Evolutionary conservation across 2,797 vertebrate species (phyloP).

Genomic region (Sus cebifrons): DNA sequence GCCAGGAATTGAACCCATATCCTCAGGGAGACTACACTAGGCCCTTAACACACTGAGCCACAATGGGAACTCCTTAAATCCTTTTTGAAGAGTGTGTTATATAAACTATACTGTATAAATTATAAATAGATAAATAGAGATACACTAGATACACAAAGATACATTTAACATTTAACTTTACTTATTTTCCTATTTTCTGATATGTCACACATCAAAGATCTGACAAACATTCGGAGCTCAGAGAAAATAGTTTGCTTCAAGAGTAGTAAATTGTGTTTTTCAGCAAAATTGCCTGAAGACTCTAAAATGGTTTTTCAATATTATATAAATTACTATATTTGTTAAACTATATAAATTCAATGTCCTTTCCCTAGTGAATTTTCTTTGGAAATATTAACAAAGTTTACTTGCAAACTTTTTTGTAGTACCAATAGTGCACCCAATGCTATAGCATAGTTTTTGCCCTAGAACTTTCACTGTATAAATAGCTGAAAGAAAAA

Average conservation of each 20-base stretch:
- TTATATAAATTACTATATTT: constrained; percentile 12
- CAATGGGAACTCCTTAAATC: not conserved
- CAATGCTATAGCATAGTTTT: not conserved
- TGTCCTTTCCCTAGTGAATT: not conserved
- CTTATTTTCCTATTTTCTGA: constrained; percentile 1
- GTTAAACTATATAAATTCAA: not conserved
- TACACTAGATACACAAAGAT: not conserved
- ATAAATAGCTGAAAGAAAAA: constrained; percentile 75
- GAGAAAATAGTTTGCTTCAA: constrained; percentile 28
- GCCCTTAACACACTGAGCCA: too few species aligned
- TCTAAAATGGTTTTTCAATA: not conserved
- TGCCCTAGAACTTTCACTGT: constrained; percentile 47
- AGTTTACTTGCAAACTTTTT: not conserved
- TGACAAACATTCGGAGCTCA: not conserved
- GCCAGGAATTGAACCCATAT: too few species aligned
- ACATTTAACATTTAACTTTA: not conserved
- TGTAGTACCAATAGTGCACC: not conserved
- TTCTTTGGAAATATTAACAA: constrained; percentile 43
- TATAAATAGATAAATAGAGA: not conserved
- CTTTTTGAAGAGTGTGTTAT: not conserved
- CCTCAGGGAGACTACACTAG: too few species aligned
- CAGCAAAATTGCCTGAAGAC: not conserved
- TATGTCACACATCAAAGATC: not conserved
- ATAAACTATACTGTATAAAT: not conserved
- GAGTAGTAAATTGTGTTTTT: not conserved